A percentile compares a stretch with the other conserved stretches of the same genome.
Evolutionary conservation across 2,888 invertebrate species (phyloP).

Genomic region (Laothoe populi): DNA sequence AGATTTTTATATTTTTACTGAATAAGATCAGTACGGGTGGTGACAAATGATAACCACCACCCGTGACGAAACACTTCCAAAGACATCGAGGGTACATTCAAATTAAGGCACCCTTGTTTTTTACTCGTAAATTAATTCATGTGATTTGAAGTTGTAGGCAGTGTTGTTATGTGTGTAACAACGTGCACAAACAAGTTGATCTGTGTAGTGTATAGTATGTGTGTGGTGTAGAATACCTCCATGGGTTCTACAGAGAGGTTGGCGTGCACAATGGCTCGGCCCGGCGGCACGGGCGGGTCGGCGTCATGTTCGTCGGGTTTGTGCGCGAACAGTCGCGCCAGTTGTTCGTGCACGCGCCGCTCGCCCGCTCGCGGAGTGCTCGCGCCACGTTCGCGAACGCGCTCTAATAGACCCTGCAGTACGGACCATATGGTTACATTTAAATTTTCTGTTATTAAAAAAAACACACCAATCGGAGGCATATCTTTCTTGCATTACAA

Average conservation of each 20-base stretch:
- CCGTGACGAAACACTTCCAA: too few species aligned
- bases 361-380: conserved; percentile 86
- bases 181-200: too few species aligned
- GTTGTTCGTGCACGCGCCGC: conserved; percentile 90
- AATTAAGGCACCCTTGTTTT: too few species aligned
- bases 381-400: conserved; percentile 89
- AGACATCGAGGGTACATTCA: too few species aligned
- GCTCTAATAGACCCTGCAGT: conserved; percentile 87
- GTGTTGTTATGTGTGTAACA: too few species aligned
- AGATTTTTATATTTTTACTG: conserved; percentile 11
- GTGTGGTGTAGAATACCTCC: conserved; percentile 53
- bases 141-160: too few species aligned
- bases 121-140: too few species aligned
- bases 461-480: too few species aligned
- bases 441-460: too few species aligned
- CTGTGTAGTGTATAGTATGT: not conserved
- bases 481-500: too few species aligned
- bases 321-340: conserved; percentile 74
- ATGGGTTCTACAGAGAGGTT: conserved; percentile 63
- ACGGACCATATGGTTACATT: not conserved
- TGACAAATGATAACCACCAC: too few species aligned
- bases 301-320: conserved; percentile 40
- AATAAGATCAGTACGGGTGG: too few species aligned
- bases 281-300: conserved; percentile 35
- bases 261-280: conserved; percentile 43